These are phyloP conservation scores for Danaus plexippus DNA, from an alignment of 1,140 invertebrate species.

Conservation along the genomic window DNA sequence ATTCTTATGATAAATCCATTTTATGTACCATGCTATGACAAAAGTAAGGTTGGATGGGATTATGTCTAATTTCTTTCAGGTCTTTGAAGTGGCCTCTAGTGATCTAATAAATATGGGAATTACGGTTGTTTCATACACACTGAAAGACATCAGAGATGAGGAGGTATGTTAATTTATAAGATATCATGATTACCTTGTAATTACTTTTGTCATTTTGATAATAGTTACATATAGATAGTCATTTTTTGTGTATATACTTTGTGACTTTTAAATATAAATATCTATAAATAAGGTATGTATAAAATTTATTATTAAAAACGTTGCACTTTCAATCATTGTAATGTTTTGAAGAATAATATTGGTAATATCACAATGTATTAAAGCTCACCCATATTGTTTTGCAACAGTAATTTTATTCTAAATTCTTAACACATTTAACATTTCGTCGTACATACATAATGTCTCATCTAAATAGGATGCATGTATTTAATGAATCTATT, in stretches of 20 bases:
- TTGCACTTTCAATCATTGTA: too few species aligned
- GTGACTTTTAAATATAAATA: constrained; percentile 1
- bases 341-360: too few species aligned
- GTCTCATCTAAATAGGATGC: constrained; percentile 1
- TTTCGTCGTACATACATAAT: background rate
- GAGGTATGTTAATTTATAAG: constrained; percentile 79
- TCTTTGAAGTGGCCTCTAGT: constrained; percentile 94
- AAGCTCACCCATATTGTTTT: too few species aligned
- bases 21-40: too few species aligned
- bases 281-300: too few species aligned
- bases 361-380: too few species aligned
- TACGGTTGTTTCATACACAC: constrained; percentile 96
- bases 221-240: too few species aligned
- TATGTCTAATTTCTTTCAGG: constrained; percentile 47
- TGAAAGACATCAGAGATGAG: constrained; percentile 98
- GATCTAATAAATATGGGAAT: constrained; percentile 99
- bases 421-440: too few species aligned
- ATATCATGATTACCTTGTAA: constrained; percentile 7
- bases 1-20: background rate
- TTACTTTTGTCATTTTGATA: constrained; percentile 5
- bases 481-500: constrained; percentile 46
- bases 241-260: background rate
- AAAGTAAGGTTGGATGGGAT: too few species aligned
- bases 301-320: too few species aligned
- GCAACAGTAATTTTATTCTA: too few species aligned